Percentiles rank a stretch among this genome's conserved stretches.
Conservation (phyloP, 2,888 invertebrate genomes). For the Meliscaeva auricollis region DNA sequence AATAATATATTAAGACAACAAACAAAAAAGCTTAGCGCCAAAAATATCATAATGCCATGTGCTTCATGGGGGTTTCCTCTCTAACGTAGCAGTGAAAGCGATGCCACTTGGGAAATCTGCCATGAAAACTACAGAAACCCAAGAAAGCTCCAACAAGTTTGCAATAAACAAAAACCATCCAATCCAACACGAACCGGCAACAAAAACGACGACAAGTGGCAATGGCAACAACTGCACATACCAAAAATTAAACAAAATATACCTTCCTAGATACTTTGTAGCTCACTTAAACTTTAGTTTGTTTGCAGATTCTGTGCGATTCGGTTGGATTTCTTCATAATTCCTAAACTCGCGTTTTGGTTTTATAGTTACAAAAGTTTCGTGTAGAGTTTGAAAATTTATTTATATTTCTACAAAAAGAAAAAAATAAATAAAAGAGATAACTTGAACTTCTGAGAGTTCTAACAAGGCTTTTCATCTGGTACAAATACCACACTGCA, state of each 20-base stretch:
- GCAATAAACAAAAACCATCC: conserved; percentile 51
- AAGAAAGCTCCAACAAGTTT: conserved; percentile 61
- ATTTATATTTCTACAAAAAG: background rate
- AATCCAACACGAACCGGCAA: conserved; percentile 28
- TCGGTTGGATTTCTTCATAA: conserved; percentile 47
- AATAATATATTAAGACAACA: background rate
- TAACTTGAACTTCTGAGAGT: background rate
- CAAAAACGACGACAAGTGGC: conserved; percentile 12
- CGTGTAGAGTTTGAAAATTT: background rate
- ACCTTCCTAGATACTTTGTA: conserved; percentile 54
- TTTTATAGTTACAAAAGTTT: background rate
- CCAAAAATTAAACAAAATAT: conserved; percentile 19
- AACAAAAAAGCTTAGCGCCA: conserved; percentile 39
- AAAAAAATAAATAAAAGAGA: background rate
- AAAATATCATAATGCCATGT: conserved; percentile 31
- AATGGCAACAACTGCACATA: conserved; percentile 36
- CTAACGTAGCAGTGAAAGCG: background rate
- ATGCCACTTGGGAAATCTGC: conserved; percentile 44
- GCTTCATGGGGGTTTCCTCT: conserved; percentile 32
- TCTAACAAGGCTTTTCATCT: conserved; percentile 5
- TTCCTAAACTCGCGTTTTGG: background rate
- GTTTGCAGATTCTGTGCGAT: conserved; percentile 68
- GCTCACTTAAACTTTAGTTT: conserved; percentile 63
- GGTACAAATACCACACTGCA: conserved; percentile 22
- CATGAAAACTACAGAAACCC: background rate